Evolutionary conservation across 2,888 invertebrate species (phyloP).

Genomic region (Drosophila algonquin): DNA sequence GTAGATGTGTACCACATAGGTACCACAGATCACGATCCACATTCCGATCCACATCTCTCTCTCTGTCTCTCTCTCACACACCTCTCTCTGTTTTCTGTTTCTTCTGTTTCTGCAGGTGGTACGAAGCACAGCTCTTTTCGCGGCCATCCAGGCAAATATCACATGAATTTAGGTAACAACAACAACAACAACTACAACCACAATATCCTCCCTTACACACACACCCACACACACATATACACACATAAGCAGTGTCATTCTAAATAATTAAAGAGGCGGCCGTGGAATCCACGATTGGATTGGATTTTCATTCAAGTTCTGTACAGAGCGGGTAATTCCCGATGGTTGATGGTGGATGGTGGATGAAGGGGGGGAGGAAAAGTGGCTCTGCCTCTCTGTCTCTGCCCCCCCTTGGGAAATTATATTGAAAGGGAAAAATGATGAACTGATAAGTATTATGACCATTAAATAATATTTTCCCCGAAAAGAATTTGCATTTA

Average conservation of each 20-base stretch:
- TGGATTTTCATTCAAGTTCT: not conserved
- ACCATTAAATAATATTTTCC: no score
- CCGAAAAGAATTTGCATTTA: no score
- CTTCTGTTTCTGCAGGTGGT: conserved; percentile 76
- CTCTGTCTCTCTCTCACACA: conserved; percentile 45
- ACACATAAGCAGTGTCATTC: conserved; percentile 62
- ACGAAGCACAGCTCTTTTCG: conserved; percentile 83
- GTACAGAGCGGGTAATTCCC: not conserved
- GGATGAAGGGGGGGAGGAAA: no score
- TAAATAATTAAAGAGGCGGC: conserved; percentile 49
- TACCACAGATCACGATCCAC: conserved; percentile 12
- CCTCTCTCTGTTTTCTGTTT: conserved; percentile 44
- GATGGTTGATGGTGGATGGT: not conserved
- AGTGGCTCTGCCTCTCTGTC: not conserved
- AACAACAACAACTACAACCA: conserved; percentile 18
- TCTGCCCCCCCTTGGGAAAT: not conserved
- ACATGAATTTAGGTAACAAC: conserved; percentile 83
- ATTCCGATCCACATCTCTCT: conserved; percentile 29
- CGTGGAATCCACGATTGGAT: conserved; percentile 6
- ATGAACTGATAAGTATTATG: not conserved
- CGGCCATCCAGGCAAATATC: conserved; percentile 83
- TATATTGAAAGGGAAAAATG: not conserved
- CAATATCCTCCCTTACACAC: not conserved
- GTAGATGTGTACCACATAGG: no score
- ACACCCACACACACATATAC: not conserved